phyloP scores from a whole-genome alignment of 2,113 vertebrate species.

The Bufo gargarizans region DNA sequence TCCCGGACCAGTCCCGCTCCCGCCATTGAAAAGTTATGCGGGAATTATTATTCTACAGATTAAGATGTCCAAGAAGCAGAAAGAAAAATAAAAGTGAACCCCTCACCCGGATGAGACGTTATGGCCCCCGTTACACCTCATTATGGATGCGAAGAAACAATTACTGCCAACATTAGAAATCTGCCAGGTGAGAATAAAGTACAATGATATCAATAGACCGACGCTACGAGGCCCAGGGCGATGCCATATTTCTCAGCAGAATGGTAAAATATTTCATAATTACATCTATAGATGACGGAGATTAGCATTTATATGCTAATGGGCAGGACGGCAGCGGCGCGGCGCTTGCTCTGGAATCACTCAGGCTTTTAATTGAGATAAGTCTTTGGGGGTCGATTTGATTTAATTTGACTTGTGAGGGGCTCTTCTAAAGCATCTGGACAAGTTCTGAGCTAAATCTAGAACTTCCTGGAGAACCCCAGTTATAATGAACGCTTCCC shows the following conservation, averaged over 20 bases:
- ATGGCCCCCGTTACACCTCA: conserved; percentile 18
- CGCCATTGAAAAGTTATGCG: conserved; percentile 47
- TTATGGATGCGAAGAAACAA: conserved; percentile 37
- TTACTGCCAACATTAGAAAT: conserved; percentile 44
- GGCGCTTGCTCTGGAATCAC: conserved; percentile 62
- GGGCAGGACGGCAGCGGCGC: conserved; percentile 60
- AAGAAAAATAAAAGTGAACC: conserved; percentile 12
- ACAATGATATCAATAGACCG: background rate
- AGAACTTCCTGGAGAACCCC: background rate
- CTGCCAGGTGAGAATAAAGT: conserved; percentile 40
- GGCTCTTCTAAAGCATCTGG: background rate
- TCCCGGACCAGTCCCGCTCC: conserved; percentile 61
- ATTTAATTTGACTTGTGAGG: conserved; percentile 10
- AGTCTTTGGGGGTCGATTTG: conserved; percentile 57
- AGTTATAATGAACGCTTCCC: background rate
- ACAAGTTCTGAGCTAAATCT: background rate
- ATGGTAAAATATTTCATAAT: conserved; percentile 70
- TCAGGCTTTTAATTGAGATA: conserved; percentile 67
- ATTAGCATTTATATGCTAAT: conserved; percentile 72
- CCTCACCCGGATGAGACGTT: conserved; percentile 4
- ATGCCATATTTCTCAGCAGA: conserved; percentile 59
- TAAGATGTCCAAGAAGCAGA: background rate
- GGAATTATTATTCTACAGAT: too few relatives aligned
- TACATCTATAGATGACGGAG: conserved; percentile 64
- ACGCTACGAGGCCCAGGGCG: conserved; percentile 62